Conservation (phyloP, 1,140 invertebrate species). For the Homalodisca vitripennis region DNA sequence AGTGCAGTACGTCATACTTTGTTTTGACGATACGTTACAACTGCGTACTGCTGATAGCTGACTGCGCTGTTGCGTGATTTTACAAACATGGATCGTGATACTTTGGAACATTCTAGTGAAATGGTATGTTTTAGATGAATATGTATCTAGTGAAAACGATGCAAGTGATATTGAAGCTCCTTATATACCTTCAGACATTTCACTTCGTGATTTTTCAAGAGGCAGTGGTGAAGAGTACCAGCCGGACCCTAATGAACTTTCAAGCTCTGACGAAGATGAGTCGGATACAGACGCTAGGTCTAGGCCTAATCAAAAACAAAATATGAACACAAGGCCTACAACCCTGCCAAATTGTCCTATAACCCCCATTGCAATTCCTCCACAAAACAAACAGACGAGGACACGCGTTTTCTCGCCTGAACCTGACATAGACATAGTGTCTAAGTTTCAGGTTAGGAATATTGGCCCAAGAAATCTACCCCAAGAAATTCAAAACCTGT, state of each 20-base stretch:
- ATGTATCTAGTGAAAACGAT: not conserved
- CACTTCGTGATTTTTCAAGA: not conserved
- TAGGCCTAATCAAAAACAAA: not conserved
- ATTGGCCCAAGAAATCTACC: not conserved
- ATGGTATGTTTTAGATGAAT: not conserved
- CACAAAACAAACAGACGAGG: not conserved
- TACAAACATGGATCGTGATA: not conserved
- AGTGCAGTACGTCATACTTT: not conserved
- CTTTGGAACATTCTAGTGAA: not conserved
- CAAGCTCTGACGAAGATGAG: not conserved
- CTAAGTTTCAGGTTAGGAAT: constrained; percentile 3
- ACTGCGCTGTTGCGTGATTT: not conserved
- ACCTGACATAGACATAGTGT: not conserved
- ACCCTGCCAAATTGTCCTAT: not conserved
- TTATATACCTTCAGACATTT: not conserved
- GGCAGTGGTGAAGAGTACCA: not conserved
- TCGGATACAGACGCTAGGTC: not conserved
- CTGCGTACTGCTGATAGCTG: not conserved
- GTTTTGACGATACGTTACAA: not conserved
- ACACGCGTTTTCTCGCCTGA: not conserved
- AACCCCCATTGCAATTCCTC: not conserved
- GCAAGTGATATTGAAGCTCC: constrained; percentile 2
- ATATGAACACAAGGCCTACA: not conserved
- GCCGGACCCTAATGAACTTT: not conserved
- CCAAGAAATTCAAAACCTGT: not conserved